Conservation (phyloP, 2,888 invertebrate species). For the Caenorhabditis sp. region DNA sequence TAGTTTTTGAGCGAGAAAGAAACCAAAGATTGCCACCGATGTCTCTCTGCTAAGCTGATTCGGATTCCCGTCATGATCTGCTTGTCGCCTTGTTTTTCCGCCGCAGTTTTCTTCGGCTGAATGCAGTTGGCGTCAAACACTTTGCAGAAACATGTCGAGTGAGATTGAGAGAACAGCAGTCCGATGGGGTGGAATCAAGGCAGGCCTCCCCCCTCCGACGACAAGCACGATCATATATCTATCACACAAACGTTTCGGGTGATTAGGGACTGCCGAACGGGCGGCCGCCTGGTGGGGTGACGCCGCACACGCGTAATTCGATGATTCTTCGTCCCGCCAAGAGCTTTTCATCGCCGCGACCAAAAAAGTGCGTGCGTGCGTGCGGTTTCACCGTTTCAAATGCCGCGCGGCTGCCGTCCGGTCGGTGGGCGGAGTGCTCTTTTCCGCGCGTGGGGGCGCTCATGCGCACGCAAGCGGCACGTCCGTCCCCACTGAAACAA, state of each 20-base stretch:
- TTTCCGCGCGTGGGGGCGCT: conserved; percentile 5
- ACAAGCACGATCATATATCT: conserved; percentile 49
- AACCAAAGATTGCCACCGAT: not conserved
- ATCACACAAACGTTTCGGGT: conserved; percentile 30
- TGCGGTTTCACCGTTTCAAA: conserved; percentile 45
- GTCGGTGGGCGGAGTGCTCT: conserved; percentile 7
- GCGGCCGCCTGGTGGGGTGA: no score
- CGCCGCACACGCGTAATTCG: conserved; percentile 26
- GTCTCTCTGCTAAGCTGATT: not conserved
- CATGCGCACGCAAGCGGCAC: conserved; percentile 17
- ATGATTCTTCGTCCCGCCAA: conserved; percentile 21
- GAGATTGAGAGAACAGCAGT: conserved; percentile 19
- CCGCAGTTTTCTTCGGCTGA: conserved; percentile 5
- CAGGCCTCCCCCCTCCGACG: not conserved
- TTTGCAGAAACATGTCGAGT: conserved; percentile 43
- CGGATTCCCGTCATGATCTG: conserved; percentile 10
- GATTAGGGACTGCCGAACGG: conserved; percentile 22
- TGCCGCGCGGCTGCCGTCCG: conserved; percentile 23
- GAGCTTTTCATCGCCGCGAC: not conserved
- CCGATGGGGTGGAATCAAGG: conserved; percentile 18
- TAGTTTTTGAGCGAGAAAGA: not conserved
- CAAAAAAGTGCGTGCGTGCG: conserved; percentile 30
- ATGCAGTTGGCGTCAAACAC: conserved; percentile 36
- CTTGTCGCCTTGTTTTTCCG: conserved; percentile 23
- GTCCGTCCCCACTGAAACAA: conserved; percentile 17